Evolutionary conservation across 2,113 vertebrate genomes (phyloP), one percentile per base, ranked within the genome.

Genomic region (Gracilinanus agilis): DNA sequence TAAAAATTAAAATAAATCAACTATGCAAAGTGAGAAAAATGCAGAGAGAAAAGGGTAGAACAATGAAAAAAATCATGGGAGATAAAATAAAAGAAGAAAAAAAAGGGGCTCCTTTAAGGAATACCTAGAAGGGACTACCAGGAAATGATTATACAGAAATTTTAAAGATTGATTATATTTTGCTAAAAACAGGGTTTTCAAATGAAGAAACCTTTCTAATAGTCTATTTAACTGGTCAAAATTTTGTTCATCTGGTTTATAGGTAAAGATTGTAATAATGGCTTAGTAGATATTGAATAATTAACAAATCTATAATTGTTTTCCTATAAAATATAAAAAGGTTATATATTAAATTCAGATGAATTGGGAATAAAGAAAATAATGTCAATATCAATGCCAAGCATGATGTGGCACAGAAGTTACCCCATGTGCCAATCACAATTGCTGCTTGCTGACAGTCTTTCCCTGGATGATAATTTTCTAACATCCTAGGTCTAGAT

Each of bases 401-500:
- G 88, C 58, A 92, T 90, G 92, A 94, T 90, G 29, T 92, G 96
- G 94, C 96, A 96, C 94, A 97, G 92, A 24, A 97, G 93, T 96
- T 95, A 96, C 0, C 0, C 40, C 16, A 97, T 93, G 90, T 88
- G 88, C 49, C 93, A 75, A 55, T 88, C 95, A 95, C 89, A 55
- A 94, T 25, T 34, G 93, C 92, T 94, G 93, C 55, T 94, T 96
- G 97, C n/a, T n/a, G n/a, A n/a, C n/a, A n/a, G n/a, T 96, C 95
- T 98, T 49, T 49, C 49, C 96, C 96, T 96, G 21, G 7, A 95
- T 75, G 34, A 90, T 53, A 90, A 94, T 92, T 89, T 92, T 94
- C 89, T 95, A 96, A 97, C 90, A 96, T 34, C 91, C 94, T 96
- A 96, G 25, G 49, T 49, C 67, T 97, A 97, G 98, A 98, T 7